Base-by-base conservation (phyloP, 2,797 vertebrate species). In the Erethizon dorsatum region DNA sequence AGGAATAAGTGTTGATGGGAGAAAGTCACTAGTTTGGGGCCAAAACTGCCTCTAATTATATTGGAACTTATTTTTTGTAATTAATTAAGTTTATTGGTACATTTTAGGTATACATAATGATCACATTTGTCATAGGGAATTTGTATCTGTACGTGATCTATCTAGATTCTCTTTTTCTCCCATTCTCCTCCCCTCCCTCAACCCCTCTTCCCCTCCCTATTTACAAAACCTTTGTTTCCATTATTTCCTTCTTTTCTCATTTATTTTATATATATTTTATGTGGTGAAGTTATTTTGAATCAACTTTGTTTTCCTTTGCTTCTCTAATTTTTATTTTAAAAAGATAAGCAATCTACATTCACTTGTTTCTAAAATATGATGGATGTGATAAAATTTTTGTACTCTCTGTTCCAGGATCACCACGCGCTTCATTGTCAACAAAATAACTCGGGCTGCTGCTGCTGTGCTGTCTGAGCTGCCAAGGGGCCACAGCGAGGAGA, bases 291-390 rank as follows among this genome's bases (percentile, higher is more conserved):
- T 91, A n/a, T 92, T 33, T 75, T 92, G 52, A 82, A 69, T 85
- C 82, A 87, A 84, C 69, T 75, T 92, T 83, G 28, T 12, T 71
- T 92, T 84, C n/a, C 8, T 33, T 56, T n/a, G 4, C 73, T 73
- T 65, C n/a, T 94, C 78, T 77, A 75, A 78, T 45, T 77, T 94
- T 90, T 80, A 63, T 78, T 47, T 54, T 65, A 67, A 92, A 90
- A 83, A 85, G 50, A 54, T 56, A 65, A 90, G 1, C 57, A 83
- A 63, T 69, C 5, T 67, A 33, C 11, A 41, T 73, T 92, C 13
- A 47, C 4, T n/a, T 50, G 22, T 92, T 93, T 78, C 56, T 11
- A 37, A 61, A 88, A 67, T 65, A 57, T 84, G 28, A 17, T 63
- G 54, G 37, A 11, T 65, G 5, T 94, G 47, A 71, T 84, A 52